These are phyloP conservation scores for Rhyacophila evoluta DNA, from an alignment of 2,888 invertebrate genomes.

Conservation along the genomic window DNA sequence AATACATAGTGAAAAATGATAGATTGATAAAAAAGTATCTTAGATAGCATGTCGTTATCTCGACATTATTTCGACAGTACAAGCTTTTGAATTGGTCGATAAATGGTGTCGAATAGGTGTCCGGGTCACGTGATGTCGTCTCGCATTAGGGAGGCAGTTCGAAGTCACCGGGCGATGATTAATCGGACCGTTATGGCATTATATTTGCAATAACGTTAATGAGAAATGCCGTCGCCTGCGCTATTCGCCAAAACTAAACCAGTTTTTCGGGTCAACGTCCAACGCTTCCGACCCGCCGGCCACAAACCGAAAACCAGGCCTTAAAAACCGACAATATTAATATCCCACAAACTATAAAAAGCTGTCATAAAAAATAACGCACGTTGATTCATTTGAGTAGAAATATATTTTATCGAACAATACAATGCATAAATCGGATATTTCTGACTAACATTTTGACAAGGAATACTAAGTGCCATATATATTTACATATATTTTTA, in stretches of 20 bases:
- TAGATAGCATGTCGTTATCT: no score
- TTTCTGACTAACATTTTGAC: no score
- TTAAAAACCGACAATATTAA: conserved; percentile 3
- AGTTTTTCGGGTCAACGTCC: conserved; percentile 32
- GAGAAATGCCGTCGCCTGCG: background rate
- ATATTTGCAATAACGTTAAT: conserved; percentile 41
- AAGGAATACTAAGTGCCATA: no score
- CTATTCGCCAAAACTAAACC: conserved; percentile 34
- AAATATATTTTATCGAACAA: no score
- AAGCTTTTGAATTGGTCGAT: no score
- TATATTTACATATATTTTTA: no score
- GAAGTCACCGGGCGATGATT: background rate
- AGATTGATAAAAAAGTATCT: no score
- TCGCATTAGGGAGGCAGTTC: background rate
- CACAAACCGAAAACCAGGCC: background rate
- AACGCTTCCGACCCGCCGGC: conserved; percentile 9
- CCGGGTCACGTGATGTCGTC: background rate
- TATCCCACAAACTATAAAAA: background rate
- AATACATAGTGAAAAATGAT: no score
- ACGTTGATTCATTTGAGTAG: background rate
- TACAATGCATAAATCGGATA: no score
- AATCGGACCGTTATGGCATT: conserved; percentile 23
- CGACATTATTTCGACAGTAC: no score
- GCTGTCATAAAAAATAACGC: background rate
- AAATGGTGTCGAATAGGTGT: background rate